Evolutionary conservation across 2,797 vertebrate species (phyloP).

Genomic region (Melanotaenia trifasciata): DNA sequence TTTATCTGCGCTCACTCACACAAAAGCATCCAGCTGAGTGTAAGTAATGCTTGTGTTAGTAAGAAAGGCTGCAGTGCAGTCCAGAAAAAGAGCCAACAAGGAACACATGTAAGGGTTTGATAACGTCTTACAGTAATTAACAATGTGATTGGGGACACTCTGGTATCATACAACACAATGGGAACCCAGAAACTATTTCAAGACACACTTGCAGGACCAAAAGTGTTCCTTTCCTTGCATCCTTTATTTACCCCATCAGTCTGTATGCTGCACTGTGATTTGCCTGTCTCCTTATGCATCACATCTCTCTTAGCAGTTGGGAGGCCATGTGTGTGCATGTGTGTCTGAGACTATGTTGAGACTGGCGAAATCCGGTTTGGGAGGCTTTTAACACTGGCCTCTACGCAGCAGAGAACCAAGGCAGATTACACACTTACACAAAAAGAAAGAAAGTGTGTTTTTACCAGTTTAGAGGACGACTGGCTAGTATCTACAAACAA

Average conservation of each 20-base stretch:
- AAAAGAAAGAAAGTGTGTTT: not conserved
- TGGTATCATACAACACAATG: no score
- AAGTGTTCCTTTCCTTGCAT: not conserved
- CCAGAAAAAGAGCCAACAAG: not conserved
- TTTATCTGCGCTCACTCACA: conserved; percentile 27
- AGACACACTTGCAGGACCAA: not conserved
- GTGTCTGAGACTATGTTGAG: conserved; percentile 8
- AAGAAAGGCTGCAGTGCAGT: conserved; percentile 30
- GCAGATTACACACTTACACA: conserved; percentile 13
- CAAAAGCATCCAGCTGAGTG: conserved; percentile 53
- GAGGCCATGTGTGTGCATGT: conserved; percentile 16
- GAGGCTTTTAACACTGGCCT: conserved; percentile 46
- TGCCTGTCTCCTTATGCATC: conserved; percentile 36
- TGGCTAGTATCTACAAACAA: not conserved
- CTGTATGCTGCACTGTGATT: conserved; percentile 22
- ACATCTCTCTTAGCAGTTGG: conserved; percentile 39
- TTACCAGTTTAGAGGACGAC: conserved; percentile 3
- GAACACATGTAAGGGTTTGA: not conserved
- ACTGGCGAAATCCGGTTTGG: conserved; percentile 70
- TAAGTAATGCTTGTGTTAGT: conserved; percentile 40
- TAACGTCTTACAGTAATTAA: conserved; percentile 4
- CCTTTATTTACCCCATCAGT: not conserved
- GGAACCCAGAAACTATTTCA: not conserved
- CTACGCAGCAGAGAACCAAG: conserved; percentile 26
- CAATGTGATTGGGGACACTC: not conserved